Evolutionary conservation across 2,113 vertebrate species (phyloP), one percentile per base, ranked within the genome.

Genomic region (Ceratotherium simum): DNA sequence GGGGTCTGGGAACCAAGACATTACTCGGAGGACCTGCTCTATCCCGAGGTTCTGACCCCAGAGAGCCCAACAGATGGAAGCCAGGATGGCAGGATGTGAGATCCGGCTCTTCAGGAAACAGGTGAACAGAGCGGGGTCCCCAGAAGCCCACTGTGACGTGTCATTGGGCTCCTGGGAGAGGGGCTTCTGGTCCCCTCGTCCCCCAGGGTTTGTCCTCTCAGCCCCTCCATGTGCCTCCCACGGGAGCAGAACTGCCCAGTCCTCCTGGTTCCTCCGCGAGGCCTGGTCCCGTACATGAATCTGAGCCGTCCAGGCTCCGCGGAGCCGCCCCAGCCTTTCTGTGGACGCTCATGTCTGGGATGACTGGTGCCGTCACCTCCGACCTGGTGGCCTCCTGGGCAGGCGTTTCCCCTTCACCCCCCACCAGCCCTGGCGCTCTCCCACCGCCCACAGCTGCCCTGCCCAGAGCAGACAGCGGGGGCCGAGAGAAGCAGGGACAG

Each of bases 351-450:
- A 3, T 0, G 20, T 51, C 42, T 5, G 6, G n/a, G 42, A 39
- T 33, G 46, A 51, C 58, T 0, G 8, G 31, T 8, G 39, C 17
- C 73, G 5, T 1, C 29, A 21, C 9, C 72, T 75, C 58, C 13
- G 51, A 31, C 25, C 82, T 21, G 80, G 42, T n/a, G 6, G 46
- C 33, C 72, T 46, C 46, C 0, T 0, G 21, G 65, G 54, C 78
- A n/a, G 36, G 27, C 0, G 2, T 29, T 46, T 14, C 12, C 23
- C 27, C 20, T 25, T 23, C 2, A 9, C 12, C 27, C 17, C n/a
- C 25, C 72, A 31, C 56, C 8, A n/a, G 56, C 39, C 62, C 73
- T 79, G 48, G 48, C 3, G 6, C 54, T 27, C 51, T 14, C 48
- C 46, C 18, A 25, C 54, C 23, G 31, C 46, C 46, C 64, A 54